Base-by-base conservation (phyloP, 2,888 invertebrate species). In the Cyrtodaria siliqua region DNA sequence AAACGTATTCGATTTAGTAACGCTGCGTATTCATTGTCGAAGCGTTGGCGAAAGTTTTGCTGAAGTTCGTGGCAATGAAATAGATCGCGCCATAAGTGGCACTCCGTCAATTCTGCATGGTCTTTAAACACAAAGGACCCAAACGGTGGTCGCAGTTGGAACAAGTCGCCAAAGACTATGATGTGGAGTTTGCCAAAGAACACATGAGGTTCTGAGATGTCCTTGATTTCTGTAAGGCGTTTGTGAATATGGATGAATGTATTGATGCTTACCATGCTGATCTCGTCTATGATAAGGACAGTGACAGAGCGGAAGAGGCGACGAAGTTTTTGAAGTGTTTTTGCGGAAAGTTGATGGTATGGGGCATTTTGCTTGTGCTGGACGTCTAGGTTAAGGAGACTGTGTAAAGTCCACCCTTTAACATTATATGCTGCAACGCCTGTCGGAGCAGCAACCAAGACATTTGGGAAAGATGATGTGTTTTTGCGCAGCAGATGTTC, bases 181-280 rank as follows among this genome's bases (percentile, higher is more conserved):
- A 44, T 16, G 16, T 44, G 4, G 44, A 44, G 4, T 9, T 44
- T 44, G 6, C 44, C 44, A 16, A 44, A 44, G 6, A 18, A 44
- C 16, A 6, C n/a, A 44, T 44, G 3, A 18, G n/a, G 9, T 9
- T 44, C 16, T 9, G n/a, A 24, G 79, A 18, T 85, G 71, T 81
- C 50, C 62, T 23, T 76, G 79, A 56, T 56, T 38, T 56, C 38
- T 8, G 33, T 38, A 6, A 56, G 20, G 6, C 56, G 3, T n/a
- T 8, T n/a, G 6, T 56, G 56, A 12, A 33, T 56, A 16, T 56
- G 56, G 2, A 56, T 18, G 8, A 56, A 38, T 16, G 16, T 56
- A 8, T 33, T 26, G 1, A 56, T 56, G 23, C 38, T 38, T 14
- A 56, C 56, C 56, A 56, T 56, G 29, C 56, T 56, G n/a, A 56